Evolutionary conservation across 2,113 vertebrate genomes (phyloP).

Genomic region (Anarrhichthys ocellatus): DNA sequence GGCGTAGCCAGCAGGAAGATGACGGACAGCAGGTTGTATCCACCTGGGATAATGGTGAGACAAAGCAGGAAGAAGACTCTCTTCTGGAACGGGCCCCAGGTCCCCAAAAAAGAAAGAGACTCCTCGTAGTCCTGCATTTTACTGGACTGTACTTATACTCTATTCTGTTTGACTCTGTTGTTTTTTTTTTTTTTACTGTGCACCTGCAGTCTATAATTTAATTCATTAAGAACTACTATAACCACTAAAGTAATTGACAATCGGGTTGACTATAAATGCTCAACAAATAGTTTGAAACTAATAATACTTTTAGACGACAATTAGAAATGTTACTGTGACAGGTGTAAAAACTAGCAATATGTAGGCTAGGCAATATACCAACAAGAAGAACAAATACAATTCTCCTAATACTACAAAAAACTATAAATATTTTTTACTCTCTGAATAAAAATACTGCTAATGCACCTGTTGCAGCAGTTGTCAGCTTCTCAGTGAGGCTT

Average conservation of each 20-base stretch:
- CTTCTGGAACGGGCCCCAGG: constrained; percentile 66
- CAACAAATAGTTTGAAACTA: not conserved
- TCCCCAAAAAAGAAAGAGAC: constrained; percentile 56
- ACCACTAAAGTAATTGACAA: not conserved
- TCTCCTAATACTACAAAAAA: not conserved
- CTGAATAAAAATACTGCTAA: not conserved
- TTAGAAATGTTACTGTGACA: not conserved
- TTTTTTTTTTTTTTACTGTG: not conserved
- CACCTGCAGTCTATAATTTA: not conserved
- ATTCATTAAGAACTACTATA: not conserved
- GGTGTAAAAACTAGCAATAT: not conserved
- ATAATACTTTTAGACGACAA: not conserved
- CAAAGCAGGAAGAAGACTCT: constrained; percentile 51
- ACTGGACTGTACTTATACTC: not conserved
- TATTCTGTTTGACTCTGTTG: not conserved
- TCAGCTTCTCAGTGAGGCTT: not conserved
- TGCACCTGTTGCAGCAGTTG: constrained; percentile 18
- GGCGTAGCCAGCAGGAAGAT: constrained; percentile 65
- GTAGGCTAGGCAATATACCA: not conserved
- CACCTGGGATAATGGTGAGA: constrained; percentile 38
- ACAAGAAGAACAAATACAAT: not conserved
- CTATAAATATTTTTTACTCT: not conserved
- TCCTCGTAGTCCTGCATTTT: constrained; percentile 67
- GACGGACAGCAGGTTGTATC: constrained; percentile 53
- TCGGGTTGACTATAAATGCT: not conserved